Base-by-base conservation (phyloP, 2,113 vertebrate genomes). In the Brevimyrus niger region DNA sequence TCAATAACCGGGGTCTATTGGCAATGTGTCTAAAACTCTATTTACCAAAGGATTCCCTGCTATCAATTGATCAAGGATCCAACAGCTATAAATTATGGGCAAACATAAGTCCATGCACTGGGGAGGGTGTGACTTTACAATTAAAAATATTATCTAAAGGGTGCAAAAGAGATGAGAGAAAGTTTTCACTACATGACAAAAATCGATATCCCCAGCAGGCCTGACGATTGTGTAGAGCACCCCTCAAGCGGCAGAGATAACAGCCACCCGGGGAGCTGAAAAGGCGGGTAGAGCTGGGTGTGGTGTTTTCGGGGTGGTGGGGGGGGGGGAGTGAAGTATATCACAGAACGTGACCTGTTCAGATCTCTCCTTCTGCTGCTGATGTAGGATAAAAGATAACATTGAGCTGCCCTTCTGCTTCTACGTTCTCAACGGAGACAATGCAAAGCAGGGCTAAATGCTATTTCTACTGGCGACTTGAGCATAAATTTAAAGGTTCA, bases 1-100 rank as follows among this genome's bases (percentile, higher is more conserved):
- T 99, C 98, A 98, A 99, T 99, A 98, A 95, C 95, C 93, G 96
- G 96, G 97, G 97, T 98, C 97, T 99, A 99, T 99, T 97, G 98
- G 98, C 98, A 98, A 98, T 98, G 97, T 98, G 98, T 99, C 98
- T 98, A 98, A 98, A 99, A 97, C 97, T 99, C 97, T 98, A 98
- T 99, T 98, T 98, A 98, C 97, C 98, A 97, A 97, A 96, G 96
- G 96, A 97, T 98, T 97, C 97, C 96, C 96, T 96, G 96, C 97
- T 99, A 99, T 98, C 98, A 98, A 98, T 98, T 98, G 97, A 99
- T 99, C 98, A 99, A 97, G 97, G 96, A 98, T 97, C 97, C 96
- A 95, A 96, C 97, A 97, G 97, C 97, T 96, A 97, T 97, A 97
- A 98, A 98, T 99, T 97, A 97, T 94, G 89, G 93, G 92, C 93